Evolutionary conservation across 2,888 invertebrate genomes (phyloP).

Genomic region (Cecidostiba fungosa): DNA sequence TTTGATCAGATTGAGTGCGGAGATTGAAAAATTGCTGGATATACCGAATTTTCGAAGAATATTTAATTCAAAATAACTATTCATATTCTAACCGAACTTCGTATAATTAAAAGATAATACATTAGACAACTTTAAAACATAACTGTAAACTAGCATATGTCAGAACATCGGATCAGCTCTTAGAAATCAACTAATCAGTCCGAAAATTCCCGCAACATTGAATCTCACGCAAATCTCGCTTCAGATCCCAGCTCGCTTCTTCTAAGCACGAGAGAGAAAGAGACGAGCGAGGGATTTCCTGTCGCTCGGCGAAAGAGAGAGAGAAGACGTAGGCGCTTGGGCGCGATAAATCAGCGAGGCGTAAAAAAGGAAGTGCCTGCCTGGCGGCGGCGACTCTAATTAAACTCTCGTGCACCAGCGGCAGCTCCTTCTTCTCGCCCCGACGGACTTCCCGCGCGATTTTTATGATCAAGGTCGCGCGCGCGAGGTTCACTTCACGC

Average conservation of each 20-base stretch:
- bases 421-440: not conserved
- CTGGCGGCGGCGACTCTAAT: conserved; percentile 41
- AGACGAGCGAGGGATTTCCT: conserved; percentile 10
- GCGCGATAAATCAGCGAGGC: conserved; percentile 53
- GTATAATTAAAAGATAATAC: too few relatives aligned
- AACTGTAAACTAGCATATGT: not conserved
- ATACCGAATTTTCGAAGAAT: not conserved
- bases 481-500: not conserved
- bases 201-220: not conserved
- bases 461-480: conserved; percentile 50
- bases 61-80: not conserved
- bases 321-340: not conserved
- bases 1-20: not conserved
- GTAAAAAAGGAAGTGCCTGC: conserved; percentile 57
- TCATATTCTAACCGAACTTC: not conserved
- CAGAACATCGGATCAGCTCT: not conserved
- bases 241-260: not conserved
- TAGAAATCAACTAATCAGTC: not conserved
- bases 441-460: conserved; percentile 23
- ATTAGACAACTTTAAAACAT: not conserved
- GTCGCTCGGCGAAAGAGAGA: not conserved
- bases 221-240: not conserved
- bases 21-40: not conserved
- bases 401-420: conserved; percentile 25
- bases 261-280: not conserved